phyloP scores from a whole-genome alignment of 2,113 vertebrate genomes.

The Azemiops feae region DNA sequence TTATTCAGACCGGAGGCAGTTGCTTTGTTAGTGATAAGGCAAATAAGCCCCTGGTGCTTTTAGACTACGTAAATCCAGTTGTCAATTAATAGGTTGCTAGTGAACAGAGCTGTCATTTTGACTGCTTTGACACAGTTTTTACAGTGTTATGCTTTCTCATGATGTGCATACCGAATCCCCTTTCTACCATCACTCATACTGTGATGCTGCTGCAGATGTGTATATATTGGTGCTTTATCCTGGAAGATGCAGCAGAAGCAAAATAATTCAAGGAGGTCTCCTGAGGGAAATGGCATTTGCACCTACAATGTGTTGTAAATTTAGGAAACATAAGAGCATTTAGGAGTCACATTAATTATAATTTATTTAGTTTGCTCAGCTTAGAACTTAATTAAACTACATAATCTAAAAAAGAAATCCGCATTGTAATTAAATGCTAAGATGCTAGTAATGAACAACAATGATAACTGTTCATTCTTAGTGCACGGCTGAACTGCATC shows the following conservation, averaged over 20 bases:
- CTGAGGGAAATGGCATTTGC: conserved; percentile 15
- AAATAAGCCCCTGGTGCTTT: conserved; percentile 34
- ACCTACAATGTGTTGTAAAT: conserved; percentile 26
- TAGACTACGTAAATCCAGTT: conserved; percentile 28
- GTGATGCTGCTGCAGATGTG: background rate
- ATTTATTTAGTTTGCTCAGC: conserved; percentile 36
- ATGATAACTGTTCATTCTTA: conserved; percentile 17
- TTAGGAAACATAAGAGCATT: conserved; percentile 26
- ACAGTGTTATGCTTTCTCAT: conserved; percentile 10
- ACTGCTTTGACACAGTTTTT: conserved; percentile 19
- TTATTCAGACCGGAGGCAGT: conserved; percentile 21
- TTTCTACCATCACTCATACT: background rate
- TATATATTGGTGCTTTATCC: background rate
- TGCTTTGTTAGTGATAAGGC: conserved; percentile 34
- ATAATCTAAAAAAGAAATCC: conserved; percentile 15
- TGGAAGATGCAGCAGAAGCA: conserved; percentile 2
- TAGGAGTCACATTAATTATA: conserved; percentile 31
- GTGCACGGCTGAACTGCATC: background rate
- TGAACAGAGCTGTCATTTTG: conserved; percentile 15
- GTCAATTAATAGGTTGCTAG: conserved; percentile 24
- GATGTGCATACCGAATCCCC: background rate
- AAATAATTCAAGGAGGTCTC: conserved; percentile 16
- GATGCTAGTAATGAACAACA: conserved; percentile 11
- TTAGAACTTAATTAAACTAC: conserved; percentile 25
- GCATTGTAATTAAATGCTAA: conserved; percentile 10